A percentile compares a stretch with the other conserved stretches of the same genome.
phyloP scores from a whole-genome alignment of 1,140 invertebrate genomes.

The Gyrodactylus bullatarudis region DNA sequence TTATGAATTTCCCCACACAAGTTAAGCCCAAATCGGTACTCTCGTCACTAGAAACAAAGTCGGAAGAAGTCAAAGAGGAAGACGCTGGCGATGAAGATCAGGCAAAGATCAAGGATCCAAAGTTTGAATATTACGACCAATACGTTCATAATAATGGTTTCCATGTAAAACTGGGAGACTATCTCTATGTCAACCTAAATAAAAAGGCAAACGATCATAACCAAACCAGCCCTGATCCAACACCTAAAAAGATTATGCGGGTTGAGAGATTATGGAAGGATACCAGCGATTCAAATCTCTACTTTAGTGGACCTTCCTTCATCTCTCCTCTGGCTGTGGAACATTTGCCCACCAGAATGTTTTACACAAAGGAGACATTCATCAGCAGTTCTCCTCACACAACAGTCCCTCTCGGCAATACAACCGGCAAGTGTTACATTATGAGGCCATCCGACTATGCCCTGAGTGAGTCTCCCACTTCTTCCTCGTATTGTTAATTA shows the following conservation, averaged over 20 bases:
- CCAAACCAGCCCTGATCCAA: too few species aligned
- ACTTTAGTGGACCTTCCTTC: conserved; percentile 66
- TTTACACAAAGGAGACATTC: conserved; percentile 74
- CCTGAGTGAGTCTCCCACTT: neutral
- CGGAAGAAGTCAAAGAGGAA: too few species aligned
- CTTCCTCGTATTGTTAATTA: neutral
- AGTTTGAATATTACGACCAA: conserved; percentile 1
- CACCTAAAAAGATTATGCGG: neutral
- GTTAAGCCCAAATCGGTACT: neutral
- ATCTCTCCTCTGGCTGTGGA: conserved; percentile 49
- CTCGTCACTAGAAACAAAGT: too few species aligned
- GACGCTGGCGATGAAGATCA: neutral
- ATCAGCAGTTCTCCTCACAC: conserved; percentile 49
- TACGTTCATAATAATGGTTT: conserved; percentile 1
- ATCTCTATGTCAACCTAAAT: conserved; percentile 41
- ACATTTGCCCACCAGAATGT: conserved; percentile 33
- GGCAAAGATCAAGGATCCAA: neutral
- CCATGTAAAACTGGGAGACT: conserved; percentile 32
- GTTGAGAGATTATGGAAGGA: neutral
- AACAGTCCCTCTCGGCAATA: conserved; percentile 46
- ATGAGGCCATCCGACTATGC: conserved; percentile 61
- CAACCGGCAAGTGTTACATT: conserved; percentile 59
- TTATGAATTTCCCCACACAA: neutral
- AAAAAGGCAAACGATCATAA: neutral
- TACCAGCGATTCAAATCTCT: conserved; percentile 14